Evolutionary conservation across 2,888 invertebrate species (phyloP).

Genomic region (Amblyteles armatorius): DNA sequence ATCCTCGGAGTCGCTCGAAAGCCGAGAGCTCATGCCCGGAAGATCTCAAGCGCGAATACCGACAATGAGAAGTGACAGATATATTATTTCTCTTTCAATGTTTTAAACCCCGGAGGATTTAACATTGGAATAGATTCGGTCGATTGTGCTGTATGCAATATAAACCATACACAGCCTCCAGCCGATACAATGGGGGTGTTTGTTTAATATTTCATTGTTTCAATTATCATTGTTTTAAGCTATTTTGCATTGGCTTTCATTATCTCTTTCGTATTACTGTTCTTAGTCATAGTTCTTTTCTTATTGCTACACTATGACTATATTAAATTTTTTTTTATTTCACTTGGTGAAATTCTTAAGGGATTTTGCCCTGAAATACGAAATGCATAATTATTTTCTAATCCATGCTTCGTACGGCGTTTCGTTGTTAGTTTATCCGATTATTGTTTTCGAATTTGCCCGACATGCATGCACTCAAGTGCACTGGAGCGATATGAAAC

Average conservation of each 20-base stretch:
- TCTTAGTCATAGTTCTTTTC: neutral
- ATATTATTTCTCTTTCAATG: neutral
- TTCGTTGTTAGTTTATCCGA: neutral
- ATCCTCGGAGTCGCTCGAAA: neutral
- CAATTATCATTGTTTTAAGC: neutral
- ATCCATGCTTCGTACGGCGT: neutral
- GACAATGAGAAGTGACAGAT: neutral
- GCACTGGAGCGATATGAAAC: neutral
- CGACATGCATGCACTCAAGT: neutral
- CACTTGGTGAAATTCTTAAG: too few species aligned
- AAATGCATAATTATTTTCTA: neutral
- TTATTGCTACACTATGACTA: neutral
- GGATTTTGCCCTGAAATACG: neutral
- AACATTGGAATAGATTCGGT: neutral
- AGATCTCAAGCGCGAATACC: neutral
- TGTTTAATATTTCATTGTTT: neutral
- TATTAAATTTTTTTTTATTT: neutral
- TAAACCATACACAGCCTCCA: neutral
- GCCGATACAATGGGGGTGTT: neutral
- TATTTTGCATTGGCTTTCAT: neutral
- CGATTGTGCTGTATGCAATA: too few species aligned
- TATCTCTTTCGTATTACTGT: neutral
- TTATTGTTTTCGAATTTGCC: neutral
- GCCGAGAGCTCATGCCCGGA: neutral
- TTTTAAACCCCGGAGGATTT: neutral